Conservation (phyloP, 2,888 invertebrate genomes). For the Mallateleia sp. region DNA sequence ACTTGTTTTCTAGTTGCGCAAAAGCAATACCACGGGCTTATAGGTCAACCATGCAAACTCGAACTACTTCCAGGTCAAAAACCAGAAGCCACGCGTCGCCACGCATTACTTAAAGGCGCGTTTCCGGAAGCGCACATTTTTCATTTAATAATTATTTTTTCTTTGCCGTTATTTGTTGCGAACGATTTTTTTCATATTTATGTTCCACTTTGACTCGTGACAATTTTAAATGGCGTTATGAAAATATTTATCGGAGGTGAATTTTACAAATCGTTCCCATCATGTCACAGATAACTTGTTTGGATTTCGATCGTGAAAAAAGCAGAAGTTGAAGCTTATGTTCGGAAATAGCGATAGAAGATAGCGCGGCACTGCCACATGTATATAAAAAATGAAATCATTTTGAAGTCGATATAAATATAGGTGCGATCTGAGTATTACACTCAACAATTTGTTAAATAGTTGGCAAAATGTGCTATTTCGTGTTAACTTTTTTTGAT, state of each 20-base stretch:
- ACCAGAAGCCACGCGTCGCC: conserved; percentile 84
- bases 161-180: not conserved
- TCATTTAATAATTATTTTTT: too few species aligned
- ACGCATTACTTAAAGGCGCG: conserved; percentile 56
- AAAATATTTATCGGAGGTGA: conserved; percentile 54
- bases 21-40: conserved; percentile 79
- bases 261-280: conserved; percentile 59
- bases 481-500: too few species aligned
- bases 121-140: too few species aligned
- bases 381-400: conserved; percentile 86
- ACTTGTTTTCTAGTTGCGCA: conserved; percentile 85
- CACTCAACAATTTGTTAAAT: too few species aligned
- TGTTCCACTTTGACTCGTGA: conserved; percentile 5
- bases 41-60: conserved; percentile 81
- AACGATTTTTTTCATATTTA: conserved; percentile 8
- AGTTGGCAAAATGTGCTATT: too few species aligned
- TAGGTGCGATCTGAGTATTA: conserved; percentile 79
- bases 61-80: conserved; percentile 86
- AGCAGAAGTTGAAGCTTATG: conserved; percentile 62
- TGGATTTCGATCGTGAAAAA: conserved; percentile 54
- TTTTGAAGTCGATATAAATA: conserved; percentile 82
- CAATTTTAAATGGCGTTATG: conserved; percentile 29
- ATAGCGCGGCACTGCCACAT: conserved; percentile 81
- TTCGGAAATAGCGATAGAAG: conserved; percentile 86
- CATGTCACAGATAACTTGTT: conserved; percentile 50